phyloP scores from a whole-genome alignment of 2,113 vertebrate species.

The Megaceryle torquata region DNA sequence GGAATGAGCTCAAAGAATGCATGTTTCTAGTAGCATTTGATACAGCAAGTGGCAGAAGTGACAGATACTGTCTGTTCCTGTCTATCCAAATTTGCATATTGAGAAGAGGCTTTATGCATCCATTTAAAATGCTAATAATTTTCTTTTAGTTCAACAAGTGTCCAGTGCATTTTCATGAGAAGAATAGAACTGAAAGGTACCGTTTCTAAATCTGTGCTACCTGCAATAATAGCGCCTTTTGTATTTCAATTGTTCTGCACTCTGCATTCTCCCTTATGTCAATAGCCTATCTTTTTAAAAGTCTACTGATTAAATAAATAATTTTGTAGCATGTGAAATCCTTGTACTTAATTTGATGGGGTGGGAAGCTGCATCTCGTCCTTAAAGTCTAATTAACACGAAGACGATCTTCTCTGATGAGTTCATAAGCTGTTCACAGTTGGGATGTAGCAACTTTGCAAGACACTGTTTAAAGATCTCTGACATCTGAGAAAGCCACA shows the following conservation, averaged over 20 bases:
- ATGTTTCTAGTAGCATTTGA: background rate
- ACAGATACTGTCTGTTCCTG: background rate
- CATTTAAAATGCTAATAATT: background rate
- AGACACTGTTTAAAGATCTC: conserved; percentile 98
- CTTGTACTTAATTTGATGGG: conserved; percentile 68
- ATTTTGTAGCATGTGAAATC: conserved; percentile 79
- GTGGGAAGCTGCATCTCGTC: conserved; percentile 15
- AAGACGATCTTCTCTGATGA: conserved; percentile 89
- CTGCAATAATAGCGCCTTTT: background rate
- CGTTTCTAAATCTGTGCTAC: background rate
- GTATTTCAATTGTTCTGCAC: background rate
- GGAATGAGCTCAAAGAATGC: background rate
- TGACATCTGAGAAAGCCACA: conserved; percentile 98
- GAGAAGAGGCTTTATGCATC: background rate
- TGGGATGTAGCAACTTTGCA: conserved; percentile 95
- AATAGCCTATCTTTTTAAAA: conserved; percentile 30
- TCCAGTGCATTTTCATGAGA: background rate
- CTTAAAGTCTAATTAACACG: conserved; percentile 85
- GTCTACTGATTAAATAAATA: conserved; percentile 55
- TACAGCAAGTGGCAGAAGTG: background rate
- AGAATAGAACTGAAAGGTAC: background rate
- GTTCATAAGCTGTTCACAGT: conserved; percentile 94
- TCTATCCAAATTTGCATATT: background rate
- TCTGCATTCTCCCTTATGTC: conserved; percentile 23
- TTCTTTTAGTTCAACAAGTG: background rate